Evolutionary conservation across 2,797 vertebrate genomes (phyloP), one percentile per base, ranked within the genome.

Genomic region (Taeniopygia guttata): DNA sequence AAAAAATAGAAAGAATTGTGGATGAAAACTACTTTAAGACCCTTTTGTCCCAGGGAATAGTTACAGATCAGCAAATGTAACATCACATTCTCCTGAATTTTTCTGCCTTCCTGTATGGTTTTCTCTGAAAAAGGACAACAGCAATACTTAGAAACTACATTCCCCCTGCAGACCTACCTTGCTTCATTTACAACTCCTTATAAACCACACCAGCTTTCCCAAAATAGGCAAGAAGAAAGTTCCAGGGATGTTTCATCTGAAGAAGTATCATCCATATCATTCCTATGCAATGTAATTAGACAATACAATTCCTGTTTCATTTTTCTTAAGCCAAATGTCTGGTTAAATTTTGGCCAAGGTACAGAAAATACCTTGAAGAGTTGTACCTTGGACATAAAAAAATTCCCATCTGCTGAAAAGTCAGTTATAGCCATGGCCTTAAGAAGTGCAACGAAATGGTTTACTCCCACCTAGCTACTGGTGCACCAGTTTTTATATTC

Each of bases 261-360:
- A 74, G 29, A 51, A 72, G 18, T 4, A 32, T 11, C 30, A 76
- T 42, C 76, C 3, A 2, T 27, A 30, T 16, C 7, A 40, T 64
- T 34, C 46, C 18, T 40, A 11, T 5, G 5, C 23, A 54, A n/a
- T 40, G 48, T 58, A 55, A 69, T 51, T 15, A 10, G 3, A 10
- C 43, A 48, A 32, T 10, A 27, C 16, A 34, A 42, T 26, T 42
- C 58, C 56, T 17, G 5, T 22, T 67, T 40, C 2, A n/a, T n/a
- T n/a, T n/a, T n/a, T n/a, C n/a, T n/a, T n/a, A n/a, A 43, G 22
- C 20, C 43, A 7, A 17, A 8, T 0, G 4, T 15, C 56, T 34
- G 16, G 16, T 49, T 43, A 67, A 30, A 48, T 66, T 85, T 85
- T 18, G 15, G 21, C 1, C 8, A 19, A 72, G 10, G 51, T 5